Evolutionary conservation across 1,140 invertebrate genomes (phyloP).

Genomic region (Drosophila nannoptera): DNA sequence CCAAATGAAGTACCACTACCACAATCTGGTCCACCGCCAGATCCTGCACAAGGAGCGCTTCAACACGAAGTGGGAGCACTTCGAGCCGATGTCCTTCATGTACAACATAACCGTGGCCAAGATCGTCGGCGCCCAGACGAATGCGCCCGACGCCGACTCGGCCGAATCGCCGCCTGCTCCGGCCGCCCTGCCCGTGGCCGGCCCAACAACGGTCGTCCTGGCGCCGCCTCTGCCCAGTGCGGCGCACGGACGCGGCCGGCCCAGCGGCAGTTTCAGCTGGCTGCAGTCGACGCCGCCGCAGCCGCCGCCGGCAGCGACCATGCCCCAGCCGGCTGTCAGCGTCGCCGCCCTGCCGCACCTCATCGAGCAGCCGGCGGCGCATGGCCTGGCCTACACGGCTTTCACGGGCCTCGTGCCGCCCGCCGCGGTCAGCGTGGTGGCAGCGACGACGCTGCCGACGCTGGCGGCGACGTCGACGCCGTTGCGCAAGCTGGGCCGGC

Average conservation of each 20-base stretch:
- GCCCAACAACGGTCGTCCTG: slow-evolving; percentile 19
- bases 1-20: slow-evolving; percentile 77
- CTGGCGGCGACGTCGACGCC: slow-evolving; percentile 23
- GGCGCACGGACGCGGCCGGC: slow-evolving; percentile 67
- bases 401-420: slow-evolving; percentile 74
- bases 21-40: slow-evolving; percentile 74
- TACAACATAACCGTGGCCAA: slow-evolving; percentile 77
- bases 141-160: slow-evolving; percentile 17
- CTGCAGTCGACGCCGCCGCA: slow-evolving; percentile 33
- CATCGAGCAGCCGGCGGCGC: slow-evolving; percentile 42
- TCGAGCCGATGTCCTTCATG: slow-evolving; percentile 78
- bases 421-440: slow-evolving; percentile 61
- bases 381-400: slow-evolving; percentile 58
- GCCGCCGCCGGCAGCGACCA: background rate
- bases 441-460: slow-evolving; percentile 34
- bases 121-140: slow-evolving; percentile 64
- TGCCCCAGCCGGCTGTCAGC: slow-evolving; percentile 9
- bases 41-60: slow-evolving; percentile 77
- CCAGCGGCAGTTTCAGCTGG: slow-evolving; percentile 75
- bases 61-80: slow-evolving; percentile 77
- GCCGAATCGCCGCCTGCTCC: background rate
- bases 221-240: slow-evolving; percentile 41
- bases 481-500: slow-evolving; percentile 65
- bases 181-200: slow-evolving; percentile 4
- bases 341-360: slow-evolving; percentile 38